These are phyloP conservation scores for Drosophila histrio DNA, from an alignment of 2,888 invertebrate genomes.

Conservation along the genomic window DNA sequence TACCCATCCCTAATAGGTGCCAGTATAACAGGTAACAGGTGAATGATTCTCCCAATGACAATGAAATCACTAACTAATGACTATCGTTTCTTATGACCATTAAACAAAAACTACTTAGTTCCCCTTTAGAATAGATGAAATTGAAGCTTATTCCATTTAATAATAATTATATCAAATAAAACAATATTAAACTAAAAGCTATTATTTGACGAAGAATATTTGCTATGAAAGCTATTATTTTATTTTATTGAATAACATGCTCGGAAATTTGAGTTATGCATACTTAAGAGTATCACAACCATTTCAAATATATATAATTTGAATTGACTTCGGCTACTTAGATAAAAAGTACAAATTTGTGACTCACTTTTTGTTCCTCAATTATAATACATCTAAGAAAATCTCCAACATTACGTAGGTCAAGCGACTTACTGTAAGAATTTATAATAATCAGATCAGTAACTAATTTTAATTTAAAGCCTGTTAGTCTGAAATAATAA, in stretches of 20 bases:
- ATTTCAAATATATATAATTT: too few species aligned
- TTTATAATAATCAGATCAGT: neutral
- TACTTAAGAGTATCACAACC: too few species aligned
- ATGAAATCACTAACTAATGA: slow-evolving; percentile 30
- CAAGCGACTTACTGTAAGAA: neutral
- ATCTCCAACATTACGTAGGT: neutral
- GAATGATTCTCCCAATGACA: slow-evolving; percentile 8
- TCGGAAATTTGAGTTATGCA: too few species aligned
- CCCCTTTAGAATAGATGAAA: slow-evolving; percentile 14
- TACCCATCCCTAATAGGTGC: neutral
- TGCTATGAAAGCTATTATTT: too few species aligned
- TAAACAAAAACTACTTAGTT: slow-evolving; percentile 22
- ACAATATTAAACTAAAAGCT: too few species aligned
- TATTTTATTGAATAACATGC: too few species aligned
- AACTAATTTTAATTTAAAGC: neutral
- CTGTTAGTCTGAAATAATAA: neutral
- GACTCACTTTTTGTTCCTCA: too few species aligned
- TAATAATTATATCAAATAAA: slow-evolving; percentile 2
- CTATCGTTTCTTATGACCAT: slow-evolving; percentile 20
- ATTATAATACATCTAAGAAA: neutral
- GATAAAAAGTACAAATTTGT: too few species aligned
- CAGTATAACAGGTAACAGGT: slow-evolving; percentile 24
- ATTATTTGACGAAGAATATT: too few species aligned
- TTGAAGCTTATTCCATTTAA: neutral
- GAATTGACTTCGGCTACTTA: too few species aligned